A percentile compares a stretch with the other conserved stretches of the same genome.
phyloP scores from a whole-genome alignment of 2,113 vertebrate species.

The Mormyrus lacerda region DNA sequence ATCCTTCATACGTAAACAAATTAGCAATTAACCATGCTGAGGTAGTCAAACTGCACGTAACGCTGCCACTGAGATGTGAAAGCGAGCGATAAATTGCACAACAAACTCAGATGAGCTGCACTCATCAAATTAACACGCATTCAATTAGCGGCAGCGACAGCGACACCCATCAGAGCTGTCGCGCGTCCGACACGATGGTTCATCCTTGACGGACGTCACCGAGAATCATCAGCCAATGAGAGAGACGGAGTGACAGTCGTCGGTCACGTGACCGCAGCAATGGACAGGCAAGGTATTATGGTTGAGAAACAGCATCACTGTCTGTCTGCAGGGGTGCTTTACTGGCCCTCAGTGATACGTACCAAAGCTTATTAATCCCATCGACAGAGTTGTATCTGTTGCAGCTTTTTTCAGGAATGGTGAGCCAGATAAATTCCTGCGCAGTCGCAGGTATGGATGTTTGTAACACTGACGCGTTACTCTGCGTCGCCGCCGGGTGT shows the following conservation, averaged over 20 bases:
- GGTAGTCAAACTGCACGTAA: background rate
- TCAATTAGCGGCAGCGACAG: background rate
- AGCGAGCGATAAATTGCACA: background rate
- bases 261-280: background rate
- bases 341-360: background rate
- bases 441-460: background rate
- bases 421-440: background rate
- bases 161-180: background rate
- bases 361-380: constrained; percentile 12
- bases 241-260: background rate
- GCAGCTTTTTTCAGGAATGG: background rate
- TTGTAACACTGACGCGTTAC: constrained; percentile 29
- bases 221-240: background rate
- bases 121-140: background rate
- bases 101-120: background rate
- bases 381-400: background rate
- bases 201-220: background rate
- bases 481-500: constrained; percentile 26
- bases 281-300: background rate
- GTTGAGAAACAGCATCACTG: background rate
- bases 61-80: background rate
- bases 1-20: background rate
- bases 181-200: background rate
- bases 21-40: background rate
- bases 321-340: background rate